These are phyloP conservation scores for Pollachius pollachius DNA, from an alignment of 2,113 vertebrate genomes.

Conservation along the genomic window DNA sequence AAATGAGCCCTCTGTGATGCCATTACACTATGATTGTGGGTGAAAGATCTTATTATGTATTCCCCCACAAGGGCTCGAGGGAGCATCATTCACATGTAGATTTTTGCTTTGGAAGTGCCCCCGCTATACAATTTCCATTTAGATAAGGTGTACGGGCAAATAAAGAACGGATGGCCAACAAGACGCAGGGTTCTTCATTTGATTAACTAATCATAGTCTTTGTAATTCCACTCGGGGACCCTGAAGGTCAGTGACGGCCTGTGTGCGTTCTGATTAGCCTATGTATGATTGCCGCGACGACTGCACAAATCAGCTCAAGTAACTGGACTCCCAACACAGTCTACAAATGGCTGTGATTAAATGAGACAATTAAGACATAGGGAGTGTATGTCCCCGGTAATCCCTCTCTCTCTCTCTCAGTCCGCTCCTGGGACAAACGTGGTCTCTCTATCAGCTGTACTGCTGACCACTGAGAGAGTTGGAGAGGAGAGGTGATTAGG, in stretches of 20 bases:
- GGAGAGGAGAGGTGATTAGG: slow-evolving; percentile 63
- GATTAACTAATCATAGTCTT: slow-evolving; percentile 81
- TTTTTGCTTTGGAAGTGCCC: slow-evolving; percentile 64
- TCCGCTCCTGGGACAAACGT: slow-evolving; percentile 50
- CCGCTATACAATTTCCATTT: slow-evolving; percentile 71
- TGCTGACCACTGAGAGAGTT: slow-evolving; percentile 48
- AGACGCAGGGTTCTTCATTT: slow-evolving; percentile 68
- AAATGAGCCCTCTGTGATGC: slow-evolving; percentile 52
- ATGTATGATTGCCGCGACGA: slow-evolving; percentile 60
- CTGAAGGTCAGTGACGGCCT: slow-evolving; percentile 59
- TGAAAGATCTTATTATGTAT: slow-evolving; percentile 62
- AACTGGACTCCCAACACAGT: slow-evolving; percentile 54
- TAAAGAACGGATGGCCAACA: slow-evolving; percentile 55
- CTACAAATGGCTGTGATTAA: slow-evolving; percentile 66
- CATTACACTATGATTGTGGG: slow-evolving; percentile 64
- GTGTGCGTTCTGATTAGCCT: slow-evolving; percentile 65
- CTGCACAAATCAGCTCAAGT: slow-evolving; percentile 68
- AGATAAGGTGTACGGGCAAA: slow-evolving; percentile 70
- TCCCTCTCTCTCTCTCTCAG: slow-evolving; percentile 45
- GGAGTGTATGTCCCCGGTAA: slow-evolving; percentile 60
- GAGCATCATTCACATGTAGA: slow-evolving; percentile 73
- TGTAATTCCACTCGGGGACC: slow-evolving; percentile 68
- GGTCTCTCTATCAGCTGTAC: slow-evolving; percentile 58
- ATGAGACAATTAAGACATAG: slow-evolving; percentile 57
- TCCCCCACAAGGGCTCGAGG: slow-evolving; percentile 44